A percentile compares a stretch with the other conserved stretches of the same genome.
These are phyloP conservation scores for Varanus komodoensis DNA, from an alignment of 2,113 vertebrate species.

Conservation along the genomic window DNA sequence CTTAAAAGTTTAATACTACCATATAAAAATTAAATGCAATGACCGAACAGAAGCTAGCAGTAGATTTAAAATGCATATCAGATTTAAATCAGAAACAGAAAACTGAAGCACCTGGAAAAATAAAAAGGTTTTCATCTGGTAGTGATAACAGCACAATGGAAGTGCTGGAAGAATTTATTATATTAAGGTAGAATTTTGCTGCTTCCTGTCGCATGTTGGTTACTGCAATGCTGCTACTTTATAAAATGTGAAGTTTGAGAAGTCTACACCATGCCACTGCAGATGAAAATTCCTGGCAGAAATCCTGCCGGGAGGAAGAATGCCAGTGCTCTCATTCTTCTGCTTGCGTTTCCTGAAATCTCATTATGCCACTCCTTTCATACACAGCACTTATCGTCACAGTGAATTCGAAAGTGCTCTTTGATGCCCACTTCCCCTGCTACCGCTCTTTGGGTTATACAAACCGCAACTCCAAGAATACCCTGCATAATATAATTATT, in stretches of 20 bases:
- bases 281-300: constrained; percentile 26
- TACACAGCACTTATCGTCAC: fast-evolving
- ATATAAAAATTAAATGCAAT: no score
- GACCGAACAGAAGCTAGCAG: no score
- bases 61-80: no score
- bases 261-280: constrained; percentile 16
- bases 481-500: background rate
- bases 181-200: background rate
- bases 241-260: background rate
- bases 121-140: no score
- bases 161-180: background rate
- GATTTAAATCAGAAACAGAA: no score
- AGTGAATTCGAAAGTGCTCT: background rate
- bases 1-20: no score
- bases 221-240: background rate
- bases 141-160: no score
- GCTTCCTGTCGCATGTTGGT: background rate
- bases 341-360: background rate
- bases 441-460: background rate
- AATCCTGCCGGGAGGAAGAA: background rate
- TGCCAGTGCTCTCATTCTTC: background rate
- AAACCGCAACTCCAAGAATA: constrained; percentile 10
- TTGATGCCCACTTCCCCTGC: background rate
- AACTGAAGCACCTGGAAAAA: no score
- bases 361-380: constrained; percentile 16